These are phyloP conservation scores for Nomia melanderi DNA, from an alignment of 1,140 invertebrate species.

Conservation along the genomic window DNA sequence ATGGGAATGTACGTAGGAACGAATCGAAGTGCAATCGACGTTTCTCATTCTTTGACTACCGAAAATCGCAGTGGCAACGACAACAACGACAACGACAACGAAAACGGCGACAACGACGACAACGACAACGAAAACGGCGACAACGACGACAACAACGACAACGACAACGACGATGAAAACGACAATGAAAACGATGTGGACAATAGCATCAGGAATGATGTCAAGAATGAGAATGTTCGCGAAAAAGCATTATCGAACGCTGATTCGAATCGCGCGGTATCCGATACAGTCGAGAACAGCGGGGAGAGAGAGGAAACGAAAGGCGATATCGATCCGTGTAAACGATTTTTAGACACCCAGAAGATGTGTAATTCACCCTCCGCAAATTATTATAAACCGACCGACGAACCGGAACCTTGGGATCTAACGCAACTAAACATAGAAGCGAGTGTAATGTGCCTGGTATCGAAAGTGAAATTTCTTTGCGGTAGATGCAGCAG, in stretches of 20 bases:
- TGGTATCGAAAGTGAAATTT: conserved; percentile 90
- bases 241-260: no score
- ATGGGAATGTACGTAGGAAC: neutral
- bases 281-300: conserved; percentile 51
- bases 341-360: conserved; percentile 86
- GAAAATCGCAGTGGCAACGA: neutral
- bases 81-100: neutral
- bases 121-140: conserved; percentile 39
- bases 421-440: conserved; percentile 94
- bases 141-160: neutral
- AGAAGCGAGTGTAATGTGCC: conserved; percentile 93
- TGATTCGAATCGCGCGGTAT: no score
- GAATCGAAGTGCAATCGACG: neutral
- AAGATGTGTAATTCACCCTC: conserved; percentile 89
- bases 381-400: conserved; percentile 90
- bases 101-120: conserved; percentile 66
- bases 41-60: no score
- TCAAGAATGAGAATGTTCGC: no score
- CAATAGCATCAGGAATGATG: conserved; percentile 18
- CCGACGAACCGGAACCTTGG: conserved; percentile 93
- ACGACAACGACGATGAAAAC: neutral
- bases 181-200: conserved; percentile 63
- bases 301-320: conserved; percentile 57
- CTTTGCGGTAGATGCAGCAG: conserved; percentile 87
- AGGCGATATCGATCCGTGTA: conserved; percentile 73